Base-by-base conservation (phyloP, 2,888 invertebrate genomes). In the Drosophila leonis region DNA sequence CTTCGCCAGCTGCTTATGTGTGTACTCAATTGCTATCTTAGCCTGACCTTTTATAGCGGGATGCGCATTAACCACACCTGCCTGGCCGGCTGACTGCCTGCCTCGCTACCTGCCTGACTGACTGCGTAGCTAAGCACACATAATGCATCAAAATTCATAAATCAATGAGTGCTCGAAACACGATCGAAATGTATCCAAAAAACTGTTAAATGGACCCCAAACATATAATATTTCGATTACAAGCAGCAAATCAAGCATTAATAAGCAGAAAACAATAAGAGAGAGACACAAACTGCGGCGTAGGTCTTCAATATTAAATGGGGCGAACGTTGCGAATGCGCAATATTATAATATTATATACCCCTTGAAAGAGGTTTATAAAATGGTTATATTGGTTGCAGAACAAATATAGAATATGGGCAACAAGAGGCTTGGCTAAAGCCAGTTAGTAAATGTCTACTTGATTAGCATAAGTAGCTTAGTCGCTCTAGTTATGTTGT, bases 301-400 rank as follows among this genome's bases (percentile, higher is more conserved):
- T 0, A 24, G 51, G 24, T 9, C 51, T 35, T 35, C 51, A 35
- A 20, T 24, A 15, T 52, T 24, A 35, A 33, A 24, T 35, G 33
- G 20, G 37, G 54, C 39, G 3, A 61, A 64, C 61, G 48, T n/a
- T 42, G 51, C 79, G 75, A 79, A 79, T 79, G 51, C 44, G 80
- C 56, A 56, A 31, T 65, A 18, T 31, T 77, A 24, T 24, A n/a
- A n/a, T 24, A 33, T 18, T 60, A 24, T 35, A 57, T 49, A 8
- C 49, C n/a, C 15, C 6, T 27, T 29, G 10, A 2, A 5, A 10
- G 10, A 49, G n/a, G 0, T 7, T 3, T 31, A 1, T 4, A 4
- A 9, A 1, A 18, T n/a, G 5, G 29, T 29, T n/a, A 48, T 44
- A 44, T 24, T 44, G 20, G 6, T 41, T 18, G 1, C 4, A 24